Conservation (phyloP, 2,797 vertebrate species). For the Peromyscus nudipes region DNA sequence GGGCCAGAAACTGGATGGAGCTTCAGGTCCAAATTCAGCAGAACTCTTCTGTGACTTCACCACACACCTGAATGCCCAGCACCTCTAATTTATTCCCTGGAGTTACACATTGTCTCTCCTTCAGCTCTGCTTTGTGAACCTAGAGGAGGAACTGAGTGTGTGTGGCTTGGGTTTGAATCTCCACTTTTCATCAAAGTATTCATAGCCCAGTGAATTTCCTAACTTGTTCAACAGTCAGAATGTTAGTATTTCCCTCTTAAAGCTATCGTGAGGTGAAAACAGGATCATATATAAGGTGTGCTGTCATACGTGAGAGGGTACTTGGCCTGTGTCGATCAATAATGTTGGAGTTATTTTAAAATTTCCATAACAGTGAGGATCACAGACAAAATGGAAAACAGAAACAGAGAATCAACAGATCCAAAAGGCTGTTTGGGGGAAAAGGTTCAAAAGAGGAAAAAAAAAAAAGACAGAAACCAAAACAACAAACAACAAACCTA, state of each 20-base stretch:
- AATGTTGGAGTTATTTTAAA: conserved; percentile 16
- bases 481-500: not conserved
- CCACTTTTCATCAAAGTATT: not conserved
- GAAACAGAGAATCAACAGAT: conserved; percentile 56
- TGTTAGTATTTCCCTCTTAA: not conserved
- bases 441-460: conserved; percentile 26
- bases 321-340: not conserved
- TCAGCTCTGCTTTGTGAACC: conserved; percentile 43
- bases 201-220: not conserved
- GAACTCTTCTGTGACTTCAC: not conserved
- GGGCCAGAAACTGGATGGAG: not conserved
- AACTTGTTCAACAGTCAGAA: not conserved
- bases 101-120: conserved; percentile 38
- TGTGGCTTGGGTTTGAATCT: conserved; percentile 17
- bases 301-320: not conserved
- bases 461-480: not conserved
- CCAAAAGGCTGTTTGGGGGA: not conserved
- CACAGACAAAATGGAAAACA: conserved; percentile 43
- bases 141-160: not conserved
- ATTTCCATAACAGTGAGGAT: not conserved
- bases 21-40: conserved; percentile 37
- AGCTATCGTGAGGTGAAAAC: not conserved
- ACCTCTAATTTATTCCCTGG: conserved; percentile 34
- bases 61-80: not conserved
- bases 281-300: not conserved